Evolutionary conservation across 2,113 vertebrate genomes (phyloP), one percentile per base, ranked within the genome.

Genomic region (Aplodontia rufa): DNA sequence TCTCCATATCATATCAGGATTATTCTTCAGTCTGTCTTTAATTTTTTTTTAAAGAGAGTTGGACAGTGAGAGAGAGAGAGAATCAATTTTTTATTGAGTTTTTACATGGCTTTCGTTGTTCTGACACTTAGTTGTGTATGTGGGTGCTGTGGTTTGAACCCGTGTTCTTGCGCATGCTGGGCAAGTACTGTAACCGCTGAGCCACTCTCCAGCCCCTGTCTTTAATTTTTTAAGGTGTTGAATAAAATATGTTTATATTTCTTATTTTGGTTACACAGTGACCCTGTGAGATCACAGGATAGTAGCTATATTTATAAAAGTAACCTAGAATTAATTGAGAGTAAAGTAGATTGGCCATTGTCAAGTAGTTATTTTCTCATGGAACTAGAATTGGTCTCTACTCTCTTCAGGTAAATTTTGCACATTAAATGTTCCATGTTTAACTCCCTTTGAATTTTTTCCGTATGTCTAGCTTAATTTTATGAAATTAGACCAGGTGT

Each of bases 341-440:
- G 76, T 72, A 49, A 89, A 91, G 30, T 75, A 9, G 16, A 20
- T 53, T 78, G 17, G 26, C 5, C 7, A 40, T 93, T 82, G 37
- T 62, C n/a, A 71, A 64, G 3, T 68, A 68, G 72, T 89, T 93
- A n/a, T 82, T 83, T 90, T 95, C 42, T 90, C 22, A 19, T 37
- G 22, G 35, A 88, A 78, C 37, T 87, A 42, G 45, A 75, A 66
- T n/a, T 93, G n/a, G 32, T 64, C 64, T 88, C 32, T 35, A 66
- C 53, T 55, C 58, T 60, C 28, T 60, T 60, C 28, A 26, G 24
- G 17, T 94, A 66, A 76, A 66, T 92, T 87, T 74, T 87, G 7
- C 74, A 19, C 30, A 11, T 64, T 96, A 93, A 82, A 86, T 88
- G 26, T 75, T 94, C 13, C 87, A 80, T 28, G 75, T 91, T 87